Percentiles rank a stretch among this genome's conserved stretches.
Evolutionary conservation across 2,113 vertebrate species (phyloP).

Genomic region (Larimichthys polyactis): DNA sequence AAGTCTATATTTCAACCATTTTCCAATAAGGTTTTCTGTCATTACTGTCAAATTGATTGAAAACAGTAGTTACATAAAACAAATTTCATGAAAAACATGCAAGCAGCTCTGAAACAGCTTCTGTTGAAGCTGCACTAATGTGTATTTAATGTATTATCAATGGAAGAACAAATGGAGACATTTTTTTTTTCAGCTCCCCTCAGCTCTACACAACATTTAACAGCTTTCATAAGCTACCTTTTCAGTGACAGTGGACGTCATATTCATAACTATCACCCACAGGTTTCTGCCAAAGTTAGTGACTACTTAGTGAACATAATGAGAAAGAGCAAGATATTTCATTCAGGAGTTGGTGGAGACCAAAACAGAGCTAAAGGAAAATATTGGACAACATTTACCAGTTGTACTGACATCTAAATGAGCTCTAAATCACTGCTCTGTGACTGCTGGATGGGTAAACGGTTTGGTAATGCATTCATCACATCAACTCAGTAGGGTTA

Average conservation of each 20-base stretch:
- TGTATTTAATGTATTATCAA: not conserved
- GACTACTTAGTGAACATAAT: not conserved
- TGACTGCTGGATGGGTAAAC: not conserved
- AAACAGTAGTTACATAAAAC: slow-evolving; percentile 34
- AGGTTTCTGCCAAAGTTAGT: not conserved
- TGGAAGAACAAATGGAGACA: not conserved
- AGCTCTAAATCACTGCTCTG: not conserved
- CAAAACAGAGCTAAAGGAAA: slow-evolving; percentile 2
- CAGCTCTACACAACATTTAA: not conserved
- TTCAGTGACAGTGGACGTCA: too few species aligned
- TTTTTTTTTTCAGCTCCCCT: not conserved
- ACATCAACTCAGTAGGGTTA: not conserved
- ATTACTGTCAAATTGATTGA: slow-evolving; percentile 36
- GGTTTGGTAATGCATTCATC: not conserved
- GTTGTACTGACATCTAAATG: too few species aligned
- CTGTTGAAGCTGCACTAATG: slow-evolving; percentile 4
- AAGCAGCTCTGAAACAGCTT: slow-evolving; percentile 1
- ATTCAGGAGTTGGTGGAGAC: not conserved
- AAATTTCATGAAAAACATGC: slow-evolving; percentile 7
- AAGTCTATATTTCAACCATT: slow-evolving; percentile 30
- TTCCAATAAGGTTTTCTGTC: slow-evolving; percentile 25
- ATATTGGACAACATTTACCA: not conserved
- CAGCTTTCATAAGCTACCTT: not conserved
- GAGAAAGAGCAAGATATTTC: not conserved
- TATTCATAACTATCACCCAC: too few species aligned